Evolutionary conservation across 2,888 invertebrate species (phyloP).

Genomic region (Xestia xanthographa): DNA sequence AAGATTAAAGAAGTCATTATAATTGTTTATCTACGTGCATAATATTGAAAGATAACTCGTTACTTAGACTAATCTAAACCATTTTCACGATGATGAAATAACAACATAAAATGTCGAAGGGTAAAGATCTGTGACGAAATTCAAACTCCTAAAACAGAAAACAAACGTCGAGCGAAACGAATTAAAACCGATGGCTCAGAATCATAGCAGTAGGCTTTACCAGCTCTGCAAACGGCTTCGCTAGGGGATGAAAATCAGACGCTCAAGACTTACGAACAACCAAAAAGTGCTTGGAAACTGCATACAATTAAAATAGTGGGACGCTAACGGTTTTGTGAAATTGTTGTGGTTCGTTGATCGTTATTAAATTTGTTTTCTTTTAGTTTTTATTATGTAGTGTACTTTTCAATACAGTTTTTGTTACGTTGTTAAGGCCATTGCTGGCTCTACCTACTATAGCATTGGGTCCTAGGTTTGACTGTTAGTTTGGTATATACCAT

Average conservation of each 20-base stretch:
- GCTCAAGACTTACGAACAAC: neutral
- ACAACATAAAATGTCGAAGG: neutral
- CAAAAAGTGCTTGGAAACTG: slow-evolving; percentile 11
- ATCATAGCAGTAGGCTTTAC: slow-evolving; percentile 9
- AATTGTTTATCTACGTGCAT: neutral
- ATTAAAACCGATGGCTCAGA: slow-evolving; percentile 26
- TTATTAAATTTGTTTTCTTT: neutral
- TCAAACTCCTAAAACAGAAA: slow-evolving; percentile 1
- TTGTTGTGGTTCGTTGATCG: neutral
- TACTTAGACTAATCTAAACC: neutral
- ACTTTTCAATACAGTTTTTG: neutral
- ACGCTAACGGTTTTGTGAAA: neutral
- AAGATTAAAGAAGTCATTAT: neutral
- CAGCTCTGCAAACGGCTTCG: slow-evolving; percentile 22
- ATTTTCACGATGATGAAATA: neutral
- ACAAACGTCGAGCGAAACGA: neutral
- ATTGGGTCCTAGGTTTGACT: neutral
- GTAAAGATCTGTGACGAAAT: neutral
- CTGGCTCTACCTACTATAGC: neutral
- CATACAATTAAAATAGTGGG: slow-evolving; percentile 6
- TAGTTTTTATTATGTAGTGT: neutral
- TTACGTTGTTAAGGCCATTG: neutral
- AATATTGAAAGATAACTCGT: neutral
- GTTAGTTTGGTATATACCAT: neutral
- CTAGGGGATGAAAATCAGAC: slow-evolving; percentile 25